A percentile compares a stretch with the other conserved stretches of the same genome.
These are phyloP conservation scores for Spatulosminthurus flaviceps DNA, from an alignment of 2,888 invertebrate genomes.

Conservation along the genomic window DNA sequence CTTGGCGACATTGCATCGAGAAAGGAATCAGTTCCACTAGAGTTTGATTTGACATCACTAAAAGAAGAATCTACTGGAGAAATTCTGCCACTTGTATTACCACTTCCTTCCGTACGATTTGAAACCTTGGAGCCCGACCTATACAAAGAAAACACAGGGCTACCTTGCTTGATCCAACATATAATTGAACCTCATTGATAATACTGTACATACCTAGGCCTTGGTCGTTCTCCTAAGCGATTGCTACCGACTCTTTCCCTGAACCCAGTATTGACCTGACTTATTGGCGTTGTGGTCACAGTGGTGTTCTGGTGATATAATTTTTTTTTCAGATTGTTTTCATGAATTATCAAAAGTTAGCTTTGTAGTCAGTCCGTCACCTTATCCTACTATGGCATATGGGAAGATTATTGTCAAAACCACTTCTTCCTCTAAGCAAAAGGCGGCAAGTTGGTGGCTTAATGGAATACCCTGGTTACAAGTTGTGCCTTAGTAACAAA, in stretches of 20 bases:
- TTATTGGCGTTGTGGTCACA: conserved; percentile 5
- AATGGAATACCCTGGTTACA: too few species aligned
- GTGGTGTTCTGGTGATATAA: not conserved
- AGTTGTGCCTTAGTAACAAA: too few species aligned
- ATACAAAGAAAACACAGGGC: not conserved
- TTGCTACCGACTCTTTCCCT: conserved; percentile 90
- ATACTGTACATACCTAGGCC: conserved; percentile 78
- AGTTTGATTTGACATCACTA: conserved; percentile 30
- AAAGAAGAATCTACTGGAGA: conserved; percentile 69
- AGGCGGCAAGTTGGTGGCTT: too few species aligned
- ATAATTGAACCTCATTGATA: too few species aligned
- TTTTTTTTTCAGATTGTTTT: too few species aligned
- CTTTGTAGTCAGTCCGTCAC: too few species aligned
- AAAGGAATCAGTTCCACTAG: conserved; percentile 41
- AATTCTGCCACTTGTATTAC: conserved; percentile 67
- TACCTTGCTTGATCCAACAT: too few species aligned
- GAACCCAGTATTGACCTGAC: conserved; percentile 74
- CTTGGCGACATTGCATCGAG: conserved; percentile 18
- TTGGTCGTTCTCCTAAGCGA: conserved; percentile 80
- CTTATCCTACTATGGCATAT: too few species aligned
- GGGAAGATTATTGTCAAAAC: too few species aligned
- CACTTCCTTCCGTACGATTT: conserved; percentile 39
- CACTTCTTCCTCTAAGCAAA: too few species aligned
- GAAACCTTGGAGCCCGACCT: conserved; percentile 55
- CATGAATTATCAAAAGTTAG: too few species aligned